These are phyloP conservation scores for Pachypanchax playfairii DNA, from an alignment of 2,113 vertebrate genomes.

Conservation along the genomic window DNA sequence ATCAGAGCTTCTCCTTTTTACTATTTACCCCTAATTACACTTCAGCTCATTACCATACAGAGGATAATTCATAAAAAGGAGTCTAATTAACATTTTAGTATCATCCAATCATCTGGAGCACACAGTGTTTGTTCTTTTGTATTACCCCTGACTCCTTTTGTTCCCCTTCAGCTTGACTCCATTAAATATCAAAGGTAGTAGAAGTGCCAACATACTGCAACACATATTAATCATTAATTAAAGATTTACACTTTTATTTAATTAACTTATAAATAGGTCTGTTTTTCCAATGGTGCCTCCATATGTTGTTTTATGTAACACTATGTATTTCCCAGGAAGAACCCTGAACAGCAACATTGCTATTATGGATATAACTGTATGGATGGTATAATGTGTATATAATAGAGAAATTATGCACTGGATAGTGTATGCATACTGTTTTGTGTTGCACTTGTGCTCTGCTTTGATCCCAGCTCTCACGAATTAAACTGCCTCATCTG, in stretches of 20 bases:
- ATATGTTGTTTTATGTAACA: constrained; percentile 2
- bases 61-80: constrained; percentile 70
- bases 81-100: constrained; percentile 78
- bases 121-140: constrained; percentile 64
- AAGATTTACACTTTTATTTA: constrained; percentile 34
- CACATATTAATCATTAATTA: constrained; percentile 47
- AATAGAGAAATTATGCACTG: background rate
- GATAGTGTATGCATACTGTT: constrained; percentile 5
- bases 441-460: constrained; percentile 52
- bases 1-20: constrained; percentile 47
- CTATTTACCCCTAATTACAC: constrained; percentile 76
- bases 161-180: constrained; percentile 59
- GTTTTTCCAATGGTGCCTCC: background rate
- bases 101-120: constrained; percentile 66
- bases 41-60: constrained; percentile 68
- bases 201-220: constrained; percentile 59
- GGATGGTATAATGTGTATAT: background rate
- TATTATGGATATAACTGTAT: background rate
- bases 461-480: constrained; percentile 57
- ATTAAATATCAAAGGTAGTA: constrained; percentile 74
- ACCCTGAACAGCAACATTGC: background rate
- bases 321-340: background rate
- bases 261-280: constrained; percentile 21
- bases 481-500: constrained; percentile 67
- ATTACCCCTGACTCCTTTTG: constrained; percentile 58